Evolutionary conservation across 2,888 invertebrate species (phyloP), one percentile per base, ranked within the genome.

Genomic region (Sycophila texana): DNA sequence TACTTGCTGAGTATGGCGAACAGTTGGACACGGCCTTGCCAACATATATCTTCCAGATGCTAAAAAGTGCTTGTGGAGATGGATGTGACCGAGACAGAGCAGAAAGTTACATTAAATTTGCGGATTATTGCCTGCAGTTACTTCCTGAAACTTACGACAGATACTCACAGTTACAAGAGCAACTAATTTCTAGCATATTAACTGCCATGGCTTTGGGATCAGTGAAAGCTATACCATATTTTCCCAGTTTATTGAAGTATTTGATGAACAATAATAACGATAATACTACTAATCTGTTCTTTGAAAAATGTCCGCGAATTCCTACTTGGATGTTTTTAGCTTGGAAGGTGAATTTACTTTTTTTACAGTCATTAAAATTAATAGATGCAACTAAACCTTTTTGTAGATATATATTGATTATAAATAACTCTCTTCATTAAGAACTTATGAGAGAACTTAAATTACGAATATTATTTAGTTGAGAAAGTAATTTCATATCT

Each of bases 301-400:
- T 87, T 22, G 80, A 84, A 10, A 91, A 91, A 91, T 89, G 90
- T 68, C 82, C 84, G 18, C 87, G 88, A 63, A 91, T 95, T 61
- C 94, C 95, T 0, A 91, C 91, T 51, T 95, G 95, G 95, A 92
- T 94, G 92, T 95, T 94, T 86, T 87, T 95, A 4, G 89, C 91
- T 58, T 95, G 95, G 95, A 92, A 94, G 79, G 93, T 75, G 71
- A 70, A 51, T 3, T 61, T 22, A n/a, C 1, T 10, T 55, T 58
- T 61, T 39, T 57, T 47, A 12, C 61, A 14, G 1, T 16, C 12
- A 20, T 67, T 55, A 60, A 16, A 26, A 39, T 20, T 20, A 47
- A 63, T 16, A 49, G 49, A 39, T 58, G 53, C 14, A 58, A 67
- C 16, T 14, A 10, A 65, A n/a, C 22, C 30, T 3, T 55, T 0